phyloP scores from a whole-genome alignment of 2,888 invertebrate species.

The Mythimna impura region DNA sequence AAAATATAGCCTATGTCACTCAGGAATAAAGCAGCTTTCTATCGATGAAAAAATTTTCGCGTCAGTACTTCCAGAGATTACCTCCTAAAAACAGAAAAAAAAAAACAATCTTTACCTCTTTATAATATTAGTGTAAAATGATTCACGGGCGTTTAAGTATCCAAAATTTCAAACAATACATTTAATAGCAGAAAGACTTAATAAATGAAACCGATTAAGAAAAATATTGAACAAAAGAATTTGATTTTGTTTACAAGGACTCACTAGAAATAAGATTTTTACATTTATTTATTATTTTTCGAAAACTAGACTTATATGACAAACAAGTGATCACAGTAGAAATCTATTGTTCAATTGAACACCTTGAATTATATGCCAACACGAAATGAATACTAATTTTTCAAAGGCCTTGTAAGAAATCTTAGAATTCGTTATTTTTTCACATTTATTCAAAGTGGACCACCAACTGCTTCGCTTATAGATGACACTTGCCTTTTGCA shows the following conservation, averaged over 20 bases:
- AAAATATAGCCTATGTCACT: no score
- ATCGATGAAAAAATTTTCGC: no score
- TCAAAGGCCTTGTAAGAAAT: slow-evolving; percentile 35
- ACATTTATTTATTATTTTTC: neutral
- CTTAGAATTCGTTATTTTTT: slow-evolving; percentile 47
- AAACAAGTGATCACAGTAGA: slow-evolving; percentile 10
- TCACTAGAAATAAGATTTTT: neutral
- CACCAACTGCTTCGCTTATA: slow-evolving; percentile 52
- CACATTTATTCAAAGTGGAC: slow-evolving; percentile 51
- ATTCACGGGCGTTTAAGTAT: neutral
- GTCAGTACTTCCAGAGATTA: no score
- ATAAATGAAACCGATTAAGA: neutral
- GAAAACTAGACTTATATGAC: slow-evolving; percentile 3
- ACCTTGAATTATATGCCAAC: slow-evolving; percentile 43
- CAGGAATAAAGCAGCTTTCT: no score
- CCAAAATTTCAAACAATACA: neutral
- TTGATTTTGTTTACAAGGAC: neutral
- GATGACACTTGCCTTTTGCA: slow-evolving; percentile 44
- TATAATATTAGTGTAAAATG: no score
- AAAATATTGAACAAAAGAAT: neutral
- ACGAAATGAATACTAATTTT: slow-evolving; percentile 54
- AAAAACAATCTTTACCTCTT: no score
- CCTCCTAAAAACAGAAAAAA: no score
- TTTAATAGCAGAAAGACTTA: neutral
- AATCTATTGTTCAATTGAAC: slow-evolving; percentile 25